Evolutionary conservation across 1,140 invertebrate species (phyloP).

Genomic region (Rhagoletis zephyria): DNA sequence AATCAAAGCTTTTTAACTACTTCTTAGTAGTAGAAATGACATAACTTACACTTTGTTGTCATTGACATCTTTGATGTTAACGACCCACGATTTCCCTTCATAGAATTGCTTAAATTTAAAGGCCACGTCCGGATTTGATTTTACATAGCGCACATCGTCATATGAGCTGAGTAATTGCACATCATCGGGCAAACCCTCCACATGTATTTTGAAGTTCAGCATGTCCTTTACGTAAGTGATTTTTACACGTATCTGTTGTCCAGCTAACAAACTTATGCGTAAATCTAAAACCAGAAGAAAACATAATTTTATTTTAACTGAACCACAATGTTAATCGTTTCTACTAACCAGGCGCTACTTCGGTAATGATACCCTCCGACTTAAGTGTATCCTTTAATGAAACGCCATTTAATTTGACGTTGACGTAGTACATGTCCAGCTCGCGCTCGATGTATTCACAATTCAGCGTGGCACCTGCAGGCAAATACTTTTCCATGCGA

Average conservation of each 20-base stretch:
- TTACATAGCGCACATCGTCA: conserved; percentile 68
- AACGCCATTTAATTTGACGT: conserved; percentile 64
- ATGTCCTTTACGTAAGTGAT: conserved; percentile 68
- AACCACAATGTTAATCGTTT: background rate
- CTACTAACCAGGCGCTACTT: conserved; percentile 47
- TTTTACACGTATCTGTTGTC: conserved; percentile 68
- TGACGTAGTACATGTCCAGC: conserved; percentile 59
- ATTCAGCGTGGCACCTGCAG: conserved; percentile 63
- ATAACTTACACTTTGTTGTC: conserved; percentile 70
- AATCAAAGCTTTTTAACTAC: background rate
- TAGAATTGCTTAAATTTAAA: conserved; percentile 67
- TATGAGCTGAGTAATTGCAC: conserved; percentile 68
- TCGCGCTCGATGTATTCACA: conserved; percentile 66
- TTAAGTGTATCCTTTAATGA: conserved; percentile 64
- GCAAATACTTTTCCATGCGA: conserved; percentile 75
- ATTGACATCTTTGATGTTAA: conserved; percentile 69
- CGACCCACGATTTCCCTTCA: conserved; percentile 67
- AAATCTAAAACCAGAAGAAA: conserved; percentile 60
- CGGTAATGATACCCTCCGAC: conserved; percentile 63
- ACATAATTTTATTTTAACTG: background rate
- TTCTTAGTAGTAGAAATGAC: background rate
- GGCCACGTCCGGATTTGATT: conserved; percentile 68
- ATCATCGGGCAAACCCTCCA: conserved; percentile 62
- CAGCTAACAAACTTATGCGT: conserved; percentile 64
- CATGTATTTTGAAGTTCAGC: conserved; percentile 67